Percentiles rank a stretch among this genome's conserved stretches.
Evolutionary conservation across 2,113 vertebrate genomes (phyloP).

Genomic region (Myanophis thanlyinensis): DNA sequence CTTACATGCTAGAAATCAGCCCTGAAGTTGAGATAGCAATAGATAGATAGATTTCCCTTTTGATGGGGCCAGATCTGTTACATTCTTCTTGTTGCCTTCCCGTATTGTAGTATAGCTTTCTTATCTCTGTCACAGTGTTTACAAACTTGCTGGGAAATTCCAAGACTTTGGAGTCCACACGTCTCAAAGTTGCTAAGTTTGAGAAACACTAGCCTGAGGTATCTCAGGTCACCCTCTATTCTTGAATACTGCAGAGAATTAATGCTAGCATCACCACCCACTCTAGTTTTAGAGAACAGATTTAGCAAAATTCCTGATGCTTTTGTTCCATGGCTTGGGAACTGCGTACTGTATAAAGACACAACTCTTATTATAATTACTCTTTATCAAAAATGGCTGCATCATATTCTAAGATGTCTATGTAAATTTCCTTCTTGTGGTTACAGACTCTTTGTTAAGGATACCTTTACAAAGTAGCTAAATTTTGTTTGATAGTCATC

Average conservation of each 20-base stretch:
- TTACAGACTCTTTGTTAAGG: neutral
- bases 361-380: neutral
- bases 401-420: neutral
- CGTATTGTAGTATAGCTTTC: neutral
- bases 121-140: neutral
- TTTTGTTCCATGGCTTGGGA: neutral
- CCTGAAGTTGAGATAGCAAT: neutral
- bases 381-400: neutral
- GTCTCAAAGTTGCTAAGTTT: neutral
- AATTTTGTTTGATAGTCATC: neutral
- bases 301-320: neutral
- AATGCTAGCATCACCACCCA: neutral
- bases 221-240: neutral
- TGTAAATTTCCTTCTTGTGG: neutral
- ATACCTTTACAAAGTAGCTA: neutral
- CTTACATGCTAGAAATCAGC: neutral
- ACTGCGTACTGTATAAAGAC: neutral
- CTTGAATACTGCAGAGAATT: neutral
- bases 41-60: too few relatives aligned
- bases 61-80: neutral
- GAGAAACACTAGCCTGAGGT: neutral
- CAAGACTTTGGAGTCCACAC: neutral
- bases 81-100: neutral
- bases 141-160: neutral
- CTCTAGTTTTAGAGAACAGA: neutral